A percentile compares a stretch with the other conserved stretches of the same genome.
Evolutionary conservation across 2,797 vertebrate species (phyloP).

Genomic region (Agapornis canus): DNA sequence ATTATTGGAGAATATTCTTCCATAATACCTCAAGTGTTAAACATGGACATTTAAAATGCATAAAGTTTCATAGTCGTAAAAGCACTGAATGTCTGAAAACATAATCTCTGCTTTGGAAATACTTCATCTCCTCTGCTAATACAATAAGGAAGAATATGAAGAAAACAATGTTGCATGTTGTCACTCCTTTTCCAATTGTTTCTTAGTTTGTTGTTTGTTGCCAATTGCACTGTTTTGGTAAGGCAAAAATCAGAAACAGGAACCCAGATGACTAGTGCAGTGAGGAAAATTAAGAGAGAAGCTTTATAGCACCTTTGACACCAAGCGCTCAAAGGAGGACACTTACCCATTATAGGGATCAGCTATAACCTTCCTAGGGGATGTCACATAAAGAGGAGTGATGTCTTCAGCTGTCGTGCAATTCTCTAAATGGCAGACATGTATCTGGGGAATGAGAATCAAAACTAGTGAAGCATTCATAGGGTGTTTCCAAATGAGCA

Average conservation of each 20-base stretch:
- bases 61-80: background rate
- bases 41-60: background rate
- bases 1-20: background rate
- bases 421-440: constrained; percentile 72
- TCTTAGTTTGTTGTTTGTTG: background rate
- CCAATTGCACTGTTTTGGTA: background rate
- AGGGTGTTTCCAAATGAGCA: background rate
- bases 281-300: background rate
- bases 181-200: background rate
- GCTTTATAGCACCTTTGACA: constrained; percentile 3
- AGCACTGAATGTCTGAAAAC: background rate
- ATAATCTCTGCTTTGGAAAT: background rate
- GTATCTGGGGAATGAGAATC: constrained; percentile 68
- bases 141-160: background rate
- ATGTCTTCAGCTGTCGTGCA: constrained; percentile 70
- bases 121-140: background rate
- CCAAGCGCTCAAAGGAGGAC: background rate
- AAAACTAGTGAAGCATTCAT: background rate
- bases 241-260: background rate
- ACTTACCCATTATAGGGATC: constrained; percentile 83
- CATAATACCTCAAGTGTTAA: background rate
- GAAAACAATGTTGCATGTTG: background rate
- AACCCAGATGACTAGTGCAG: background rate
- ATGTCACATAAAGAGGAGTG: constrained; percentile 34
- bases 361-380: constrained; percentile 73